Conservation (phyloP, 2,113 vertebrate species). For the Toxotes chatareus region DNA sequence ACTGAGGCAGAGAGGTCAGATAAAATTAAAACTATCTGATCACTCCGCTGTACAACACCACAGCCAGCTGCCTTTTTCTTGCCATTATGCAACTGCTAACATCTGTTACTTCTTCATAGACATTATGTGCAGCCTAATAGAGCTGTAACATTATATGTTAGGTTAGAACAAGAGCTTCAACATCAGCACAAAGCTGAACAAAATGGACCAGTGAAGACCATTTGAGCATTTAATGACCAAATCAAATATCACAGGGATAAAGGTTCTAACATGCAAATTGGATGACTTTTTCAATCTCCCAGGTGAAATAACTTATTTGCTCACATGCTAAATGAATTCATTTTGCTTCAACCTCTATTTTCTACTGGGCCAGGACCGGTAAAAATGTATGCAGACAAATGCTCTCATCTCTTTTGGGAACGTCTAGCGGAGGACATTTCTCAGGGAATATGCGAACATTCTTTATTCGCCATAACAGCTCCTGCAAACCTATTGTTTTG, state of each 20-base stretch:
- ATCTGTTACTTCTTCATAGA: slow-evolving; percentile 76
- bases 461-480: slow-evolving; percentile 77
- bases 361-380: slow-evolving; percentile 52
- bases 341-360: slow-evolving; percentile 73
- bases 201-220: not conserved
- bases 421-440: slow-evolving; percentile 76
- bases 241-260: slow-evolving; percentile 58
- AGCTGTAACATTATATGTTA: slow-evolving; percentile 50
- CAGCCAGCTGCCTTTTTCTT: slow-evolving; percentile 49
- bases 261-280: slow-evolving; percentile 46
- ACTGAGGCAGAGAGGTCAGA: slow-evolving; percentile 66
- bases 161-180: slow-evolving; percentile 44
- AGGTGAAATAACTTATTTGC: slow-evolving; percentile 63
- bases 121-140: slow-evolving; percentile 58
- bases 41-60: slow-evolving; percentile 61
- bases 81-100: slow-evolving; percentile 77
- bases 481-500: slow-evolving; percentile 84
- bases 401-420: slow-evolving; percentile 82
- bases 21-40: slow-evolving; percentile 80
- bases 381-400: slow-evolving; percentile 83
- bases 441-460: slow-evolving; percentile 80
- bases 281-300: slow-evolving; percentile 47
- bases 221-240: slow-evolving; percentile 47
- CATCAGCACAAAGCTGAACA: slow-evolving; percentile 45
- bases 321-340: slow-evolving; percentile 71